Percentiles rank a stretch among this genome's conserved stretches.
Evolutionary conservation across 2,888 invertebrate species (phyloP).

Genomic region (Chymomyza fuscimana): DNA sequence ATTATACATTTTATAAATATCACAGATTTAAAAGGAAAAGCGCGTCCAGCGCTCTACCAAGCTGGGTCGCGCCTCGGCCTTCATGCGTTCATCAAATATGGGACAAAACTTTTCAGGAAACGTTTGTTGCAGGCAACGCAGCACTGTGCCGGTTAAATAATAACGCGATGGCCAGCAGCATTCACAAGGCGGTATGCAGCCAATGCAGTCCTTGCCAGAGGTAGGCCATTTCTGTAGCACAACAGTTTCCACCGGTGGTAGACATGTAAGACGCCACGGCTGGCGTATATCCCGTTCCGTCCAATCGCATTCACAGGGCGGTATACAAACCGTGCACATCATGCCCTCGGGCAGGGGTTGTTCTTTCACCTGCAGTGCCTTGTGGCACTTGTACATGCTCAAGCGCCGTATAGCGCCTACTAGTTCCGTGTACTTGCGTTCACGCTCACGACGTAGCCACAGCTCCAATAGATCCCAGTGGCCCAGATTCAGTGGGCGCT

Average conservation of each 20-base stretch:
- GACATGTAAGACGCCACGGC: conserved; percentile 50
- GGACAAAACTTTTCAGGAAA: conserved; percentile 66
- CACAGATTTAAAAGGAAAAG: conserved; percentile 47
- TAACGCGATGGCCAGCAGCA: conserved; percentile 60
- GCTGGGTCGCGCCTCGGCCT: conserved; percentile 44
- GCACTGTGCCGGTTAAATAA: conserved; percentile 60
- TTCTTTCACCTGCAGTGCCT: too few species aligned
- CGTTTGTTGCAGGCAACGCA: conserved; percentile 46
- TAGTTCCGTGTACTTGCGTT: conserved; percentile 37
- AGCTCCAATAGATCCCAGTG: conserved; percentile 81
- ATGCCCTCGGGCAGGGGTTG: conserved; percentile 5
- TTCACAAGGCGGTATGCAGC: conserved; percentile 62
- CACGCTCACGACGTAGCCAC: conserved; percentile 53
- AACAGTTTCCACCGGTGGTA: neutral
- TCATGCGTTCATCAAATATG: conserved; percentile 55
- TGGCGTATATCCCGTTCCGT: conserved; percentile 29
- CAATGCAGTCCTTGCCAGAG: conserved; percentile 26
- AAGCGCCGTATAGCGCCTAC: conserved; percentile 27
- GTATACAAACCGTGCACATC: conserved; percentile 45
- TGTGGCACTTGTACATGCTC: conserved; percentile 35
- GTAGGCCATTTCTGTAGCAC: conserved; percentile 39
- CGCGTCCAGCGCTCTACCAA: conserved; percentile 62
- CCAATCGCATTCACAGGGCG: conserved; percentile 61
- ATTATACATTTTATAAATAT: neutral
- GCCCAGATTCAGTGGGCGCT: conserved; percentile 77